phyloP scores from a whole-genome alignment of 2,797 vertebrate species.

The Sebastes itinus region DNA sequence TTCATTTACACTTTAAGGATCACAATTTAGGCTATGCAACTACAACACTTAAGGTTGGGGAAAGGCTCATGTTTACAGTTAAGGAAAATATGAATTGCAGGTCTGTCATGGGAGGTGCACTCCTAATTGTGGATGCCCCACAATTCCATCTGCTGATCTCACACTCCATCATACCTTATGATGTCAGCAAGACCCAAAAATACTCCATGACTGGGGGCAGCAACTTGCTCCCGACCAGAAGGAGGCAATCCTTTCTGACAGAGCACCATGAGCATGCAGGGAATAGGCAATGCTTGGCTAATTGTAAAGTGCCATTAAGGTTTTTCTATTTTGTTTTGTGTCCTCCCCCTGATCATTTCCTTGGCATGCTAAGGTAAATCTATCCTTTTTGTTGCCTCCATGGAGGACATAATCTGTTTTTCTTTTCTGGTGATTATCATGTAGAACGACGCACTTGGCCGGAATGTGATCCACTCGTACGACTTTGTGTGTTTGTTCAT shows the following conservation, averaged over 20 bases:
- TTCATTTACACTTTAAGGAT: not conserved
- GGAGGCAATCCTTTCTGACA: not conserved
- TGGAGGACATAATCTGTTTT: not conserved
- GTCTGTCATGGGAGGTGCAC: not conserved
- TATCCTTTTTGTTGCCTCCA: not conserved
- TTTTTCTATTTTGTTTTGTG: not conserved
- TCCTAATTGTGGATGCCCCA: not conserved
- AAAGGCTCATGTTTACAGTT: not conserved
- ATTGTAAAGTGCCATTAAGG: not conserved
- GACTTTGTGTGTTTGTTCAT: slow-evolving; percentile 7
- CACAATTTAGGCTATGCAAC: not conserved
- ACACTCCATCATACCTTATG: not conserved
- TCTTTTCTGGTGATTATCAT: slow-evolving; percentile 35
- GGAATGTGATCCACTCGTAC: not conserved
- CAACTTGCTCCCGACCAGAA: not conserved
- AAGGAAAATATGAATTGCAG: not conserved
- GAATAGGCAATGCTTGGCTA: not conserved
- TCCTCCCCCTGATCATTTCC: not conserved
- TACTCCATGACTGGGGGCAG: not conserved
- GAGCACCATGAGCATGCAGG: not conserved
- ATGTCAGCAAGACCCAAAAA: not conserved
- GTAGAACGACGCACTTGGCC: slow-evolving; percentile 28
- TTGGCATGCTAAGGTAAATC: not conserved
- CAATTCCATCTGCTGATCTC: not conserved
- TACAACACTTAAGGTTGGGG: not conserved